Conservation (phyloP, 2,888 invertebrate species). For the Cabera pusaria region DNA sequence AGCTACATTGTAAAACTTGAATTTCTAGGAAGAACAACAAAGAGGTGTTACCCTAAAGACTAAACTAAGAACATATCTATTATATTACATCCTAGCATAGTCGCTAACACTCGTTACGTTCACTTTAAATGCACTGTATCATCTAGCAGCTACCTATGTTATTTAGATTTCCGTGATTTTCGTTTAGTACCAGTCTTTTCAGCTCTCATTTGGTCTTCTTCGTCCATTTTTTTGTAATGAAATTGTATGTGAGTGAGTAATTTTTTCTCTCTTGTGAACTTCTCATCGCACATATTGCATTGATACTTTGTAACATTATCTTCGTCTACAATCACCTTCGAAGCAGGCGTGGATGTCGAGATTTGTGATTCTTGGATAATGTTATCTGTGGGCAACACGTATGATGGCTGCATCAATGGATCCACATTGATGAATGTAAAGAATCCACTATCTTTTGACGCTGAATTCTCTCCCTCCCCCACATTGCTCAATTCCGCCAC, state of each 20-base stretch:
- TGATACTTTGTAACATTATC: constrained; percentile 57
- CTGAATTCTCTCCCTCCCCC: constrained; percentile 51
- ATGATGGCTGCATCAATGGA: constrained; percentile 67
- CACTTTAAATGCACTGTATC: constrained; percentile 22
- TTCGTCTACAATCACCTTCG: constrained; percentile 36
- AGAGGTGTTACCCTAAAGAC: no score
- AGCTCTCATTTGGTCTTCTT: constrained; percentile 53
- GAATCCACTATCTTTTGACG: constrained; percentile 54
- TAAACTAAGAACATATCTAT: background rate
- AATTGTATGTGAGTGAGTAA: constrained; percentile 67
- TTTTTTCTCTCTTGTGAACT: constrained; percentile 71
- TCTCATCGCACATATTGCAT: constrained; percentile 69
- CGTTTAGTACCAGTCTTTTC: constrained; percentile 38
- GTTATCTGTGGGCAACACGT: constrained; percentile 69
- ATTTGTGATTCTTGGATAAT: constrained; percentile 77
- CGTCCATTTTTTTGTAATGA: constrained; percentile 69
- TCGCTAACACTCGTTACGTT: constrained; percentile 4
- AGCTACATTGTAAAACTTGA: no score
- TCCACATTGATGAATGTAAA: constrained; percentile 77
- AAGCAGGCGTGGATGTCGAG: constrained; percentile 58
- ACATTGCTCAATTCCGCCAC: constrained; percentile 30
- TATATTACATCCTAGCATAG: no score
- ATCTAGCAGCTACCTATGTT: background rate
- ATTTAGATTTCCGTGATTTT: constrained; percentile 38
- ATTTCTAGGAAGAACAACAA: no score